These are phyloP conservation scores for Ancistrus triradiatus DNA, from an alignment of 2,113 vertebrate genomes.

Conservation along the genomic window DNA sequence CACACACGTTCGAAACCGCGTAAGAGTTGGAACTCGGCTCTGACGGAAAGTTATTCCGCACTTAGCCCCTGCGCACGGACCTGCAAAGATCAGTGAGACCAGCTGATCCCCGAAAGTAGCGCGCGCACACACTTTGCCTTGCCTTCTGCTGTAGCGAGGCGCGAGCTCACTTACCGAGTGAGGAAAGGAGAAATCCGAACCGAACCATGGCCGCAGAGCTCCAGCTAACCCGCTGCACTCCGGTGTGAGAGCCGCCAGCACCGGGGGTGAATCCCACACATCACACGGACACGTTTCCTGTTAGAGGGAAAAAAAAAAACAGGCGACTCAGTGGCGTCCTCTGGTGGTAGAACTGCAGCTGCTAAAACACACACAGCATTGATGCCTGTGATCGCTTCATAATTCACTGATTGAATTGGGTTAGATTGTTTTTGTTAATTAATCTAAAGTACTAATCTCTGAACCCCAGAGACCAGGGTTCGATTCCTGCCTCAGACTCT, in stretches of 20 bases:
- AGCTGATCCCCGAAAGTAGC: conserved; percentile 10
- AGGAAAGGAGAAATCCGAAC: background rate
- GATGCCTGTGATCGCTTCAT: too few relatives aligned
- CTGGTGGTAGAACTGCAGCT: conserved; percentile 40
- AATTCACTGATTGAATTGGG: too few relatives aligned
- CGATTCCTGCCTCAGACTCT: too few relatives aligned
- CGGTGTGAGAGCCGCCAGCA: background rate
- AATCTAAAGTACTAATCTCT: too few relatives aligned
- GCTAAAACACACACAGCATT: background rate
- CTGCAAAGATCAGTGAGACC: too few relatives aligned
- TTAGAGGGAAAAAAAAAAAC: background rate
- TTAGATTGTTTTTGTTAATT: too few relatives aligned
- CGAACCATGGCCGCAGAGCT: background rate
- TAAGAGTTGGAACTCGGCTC: too few relatives aligned
- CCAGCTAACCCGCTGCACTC: conserved; percentile 5
- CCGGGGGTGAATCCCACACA: conserved; percentile 1
- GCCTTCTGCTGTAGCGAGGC: background rate
- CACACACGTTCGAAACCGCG: too few relatives aligned
- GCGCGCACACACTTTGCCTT: background rate
- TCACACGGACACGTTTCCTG: conserved; percentile 40
- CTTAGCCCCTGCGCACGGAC: too few relatives aligned
- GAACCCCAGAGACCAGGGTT: too few relatives aligned
- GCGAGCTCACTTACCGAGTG: conserved; percentile 8
- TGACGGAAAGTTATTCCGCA: too few relatives aligned
- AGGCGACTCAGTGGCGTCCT: conserved; percentile 60